Conservation (phyloP, 2,113 vertebrate genomes). For the Gobiocypris rarus region DNA sequence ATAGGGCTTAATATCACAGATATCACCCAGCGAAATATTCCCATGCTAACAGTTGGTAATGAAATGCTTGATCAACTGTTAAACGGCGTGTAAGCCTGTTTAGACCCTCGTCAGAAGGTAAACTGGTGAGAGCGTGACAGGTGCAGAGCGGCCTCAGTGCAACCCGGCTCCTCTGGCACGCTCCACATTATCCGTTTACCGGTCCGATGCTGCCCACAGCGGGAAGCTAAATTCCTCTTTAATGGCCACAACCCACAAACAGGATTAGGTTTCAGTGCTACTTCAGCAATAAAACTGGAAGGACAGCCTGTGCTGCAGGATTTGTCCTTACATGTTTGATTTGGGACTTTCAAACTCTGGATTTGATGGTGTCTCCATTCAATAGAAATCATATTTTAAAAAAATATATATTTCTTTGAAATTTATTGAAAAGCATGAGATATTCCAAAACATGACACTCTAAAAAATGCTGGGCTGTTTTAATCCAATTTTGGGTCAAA, state of each 20-base stretch:
- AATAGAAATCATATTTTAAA: no score
- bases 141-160: background rate
- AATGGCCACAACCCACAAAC: constrained; percentile 34
- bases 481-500: no score
- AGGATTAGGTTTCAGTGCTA: constrained; percentile 31
- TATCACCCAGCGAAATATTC: background rate
- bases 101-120: background rate
- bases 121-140: background rate
- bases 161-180: background rate
- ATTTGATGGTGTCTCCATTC: no score
- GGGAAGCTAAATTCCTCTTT: constrained; percentile 48
- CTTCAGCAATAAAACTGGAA: constrained; percentile 2
- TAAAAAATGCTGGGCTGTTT: no score
- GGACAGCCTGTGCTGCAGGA: constrained; percentile 1
- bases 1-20: no score
- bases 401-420: no score
- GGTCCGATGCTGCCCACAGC: constrained; percentile 2
- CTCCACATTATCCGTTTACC: constrained; percentile 24
- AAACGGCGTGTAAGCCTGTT: no score
- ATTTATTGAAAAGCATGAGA: no score
- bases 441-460: no score
- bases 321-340: constrained; percentile 20
- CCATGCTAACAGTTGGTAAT: background rate
- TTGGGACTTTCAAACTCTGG: background rate
- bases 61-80: background rate